Evolutionary conservation across 2,113 vertebrate genomes (phyloP), one percentile per base, ranked within the genome.

Genomic region (Sturnira hondurensis): DNA sequence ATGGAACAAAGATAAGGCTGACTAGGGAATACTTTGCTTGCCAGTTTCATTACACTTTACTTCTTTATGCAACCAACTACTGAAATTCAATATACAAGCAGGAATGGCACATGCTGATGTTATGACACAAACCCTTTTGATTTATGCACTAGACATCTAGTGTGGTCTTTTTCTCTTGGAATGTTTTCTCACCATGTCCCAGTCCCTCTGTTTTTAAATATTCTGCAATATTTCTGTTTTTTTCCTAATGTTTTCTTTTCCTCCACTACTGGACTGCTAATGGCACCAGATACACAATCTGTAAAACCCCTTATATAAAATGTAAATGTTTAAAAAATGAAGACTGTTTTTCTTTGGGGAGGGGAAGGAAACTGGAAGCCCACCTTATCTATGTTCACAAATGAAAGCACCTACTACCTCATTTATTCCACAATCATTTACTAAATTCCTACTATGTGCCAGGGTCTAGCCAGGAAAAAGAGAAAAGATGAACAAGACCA

Each of bases 1-100:
- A 98, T 98, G 98, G 98, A 98, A 98, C 98, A 98, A 98, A 98
- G 98, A 98, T 98, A 98, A 98, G 98, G 97, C 98, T 98, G 98
- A 96, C 98, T 98, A 84, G 98, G 98, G 98, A 99, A 98, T 98
- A 98, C 98, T 98, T 98, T 97, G 96, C 98, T 98, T 98, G 97
- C 98, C 98, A 98, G 98, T 98, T 98, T 98, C 98, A 98, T 98
- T 98, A 98, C 98, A 98, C 95, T 98, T 98, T 96, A 98, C 97
- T 98, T 98, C 98, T 98, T 98, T 98, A 98, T 98, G 98, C 98
- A 98, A 98, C 97, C 97, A 96, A 98, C 98, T 98, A 98, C 98
- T 98, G 98, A 98, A 98, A 98, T 98, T 98, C 98, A 98, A 97
- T 98, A 98, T 98, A 98, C 33, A 94, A 98, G 98, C 96, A 97